These are phyloP conservation scores for Pyrrhosoma nymphula DNA, from an alignment of 2,888 invertebrate species.

Conservation along the genomic window DNA sequence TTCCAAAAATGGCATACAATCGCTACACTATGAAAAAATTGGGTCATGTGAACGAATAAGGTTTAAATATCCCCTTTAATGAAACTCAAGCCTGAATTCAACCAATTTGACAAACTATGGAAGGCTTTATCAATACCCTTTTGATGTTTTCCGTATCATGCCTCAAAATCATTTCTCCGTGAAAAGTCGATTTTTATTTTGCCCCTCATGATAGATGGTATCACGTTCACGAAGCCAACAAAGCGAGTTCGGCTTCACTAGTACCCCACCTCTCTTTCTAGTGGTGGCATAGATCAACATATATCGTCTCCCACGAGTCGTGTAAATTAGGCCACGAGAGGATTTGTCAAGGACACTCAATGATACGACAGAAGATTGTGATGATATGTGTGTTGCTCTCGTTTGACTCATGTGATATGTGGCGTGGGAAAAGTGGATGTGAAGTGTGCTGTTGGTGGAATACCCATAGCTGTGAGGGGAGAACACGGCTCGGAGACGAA, in stretches of 20 bases:
- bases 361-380: not conserved
- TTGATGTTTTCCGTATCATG: too few relatives aligned
- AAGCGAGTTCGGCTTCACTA: not conserved
- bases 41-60: too few relatives aligned
- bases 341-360: not conserved
- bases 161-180: not conserved
- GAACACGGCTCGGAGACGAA: not conserved
- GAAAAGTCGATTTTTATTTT: not conserved
- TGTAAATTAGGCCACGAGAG: not conserved
- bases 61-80: too few relatives aligned
- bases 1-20: too few relatives aligned
- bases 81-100: too few relatives aligned
- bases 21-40: too few relatives aligned
- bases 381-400: not conserved
- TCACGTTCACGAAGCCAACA: not conserved
- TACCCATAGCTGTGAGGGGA: not conserved
- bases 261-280: too few relatives aligned
- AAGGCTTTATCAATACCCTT: too few relatives aligned
- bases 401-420: not conserved
- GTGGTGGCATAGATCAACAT: too few relatives aligned
- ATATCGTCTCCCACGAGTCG: not conserved
- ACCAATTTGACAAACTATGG: too few relatives aligned
- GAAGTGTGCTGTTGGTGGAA: conserved; percentile 25
- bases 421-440: conserved; percentile 51
- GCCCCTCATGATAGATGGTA: too few relatives aligned